These are phyloP conservation scores for Siniperca chuatsi DNA, from an alignment of 2,113 vertebrate genomes.

Conservation along the genomic window DNA sequence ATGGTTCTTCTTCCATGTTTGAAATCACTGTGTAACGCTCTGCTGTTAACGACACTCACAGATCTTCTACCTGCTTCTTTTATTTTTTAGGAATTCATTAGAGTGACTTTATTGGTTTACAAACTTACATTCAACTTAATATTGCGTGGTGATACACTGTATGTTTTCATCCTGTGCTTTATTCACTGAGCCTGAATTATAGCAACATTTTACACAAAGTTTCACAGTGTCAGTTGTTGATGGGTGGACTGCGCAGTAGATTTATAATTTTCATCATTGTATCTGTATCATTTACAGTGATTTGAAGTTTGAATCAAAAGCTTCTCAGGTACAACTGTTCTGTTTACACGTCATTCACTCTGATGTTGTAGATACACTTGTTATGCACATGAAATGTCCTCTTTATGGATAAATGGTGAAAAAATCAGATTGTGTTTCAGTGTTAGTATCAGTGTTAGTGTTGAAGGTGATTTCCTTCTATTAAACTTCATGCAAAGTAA, in stretches of 20 bases:
- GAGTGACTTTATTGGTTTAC: constrained; percentile 51
- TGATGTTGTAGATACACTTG: constrained; percentile 68
- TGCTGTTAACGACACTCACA: constrained; percentile 51
- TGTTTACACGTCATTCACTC: constrained; percentile 78
- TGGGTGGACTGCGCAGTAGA: constrained; percentile 22
- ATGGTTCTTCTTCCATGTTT: constrained; percentile 53
- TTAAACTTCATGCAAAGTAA: constrained; percentile 54
- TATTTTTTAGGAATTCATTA: constrained; percentile 16
- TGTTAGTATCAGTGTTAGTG: constrained; percentile 64
- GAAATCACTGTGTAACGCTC: constrained; percentile 70
- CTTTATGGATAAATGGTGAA: constrained; percentile 39
- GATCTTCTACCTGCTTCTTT: constrained; percentile 26
- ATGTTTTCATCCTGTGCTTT: constrained; percentile 52
- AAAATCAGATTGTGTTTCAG: constrained; percentile 52
- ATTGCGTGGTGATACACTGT: constrained; percentile 30
- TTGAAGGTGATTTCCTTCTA: constrained; percentile 51
- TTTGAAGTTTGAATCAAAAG: constrained; percentile 68
- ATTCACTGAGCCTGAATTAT: constrained; percentile 58
- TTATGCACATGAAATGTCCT: constrained; percentile 71
- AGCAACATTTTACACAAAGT: constrained; percentile 36
- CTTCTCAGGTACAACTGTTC: constrained; percentile 82
- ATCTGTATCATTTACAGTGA: constrained; percentile 49
- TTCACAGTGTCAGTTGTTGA: constrained; percentile 49
- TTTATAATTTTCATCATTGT: constrained; percentile 30
- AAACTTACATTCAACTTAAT: constrained; percentile 32